These are phyloP conservation scores for Adela reaumurella DNA, from an alignment of 2,888 invertebrate species.

Conservation along the genomic window DNA sequence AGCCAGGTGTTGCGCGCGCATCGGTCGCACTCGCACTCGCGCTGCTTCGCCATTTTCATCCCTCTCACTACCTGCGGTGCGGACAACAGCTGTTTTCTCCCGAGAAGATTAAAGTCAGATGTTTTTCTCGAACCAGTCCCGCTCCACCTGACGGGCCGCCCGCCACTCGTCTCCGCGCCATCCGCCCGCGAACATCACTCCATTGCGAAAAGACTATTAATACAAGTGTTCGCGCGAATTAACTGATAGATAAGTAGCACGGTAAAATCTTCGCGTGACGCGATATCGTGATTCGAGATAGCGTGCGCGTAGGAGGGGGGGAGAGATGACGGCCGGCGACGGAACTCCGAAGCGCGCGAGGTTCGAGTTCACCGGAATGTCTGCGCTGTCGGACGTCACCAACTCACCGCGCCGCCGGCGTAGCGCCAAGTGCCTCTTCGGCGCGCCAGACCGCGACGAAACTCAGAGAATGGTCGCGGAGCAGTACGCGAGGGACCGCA, in stretches of 20 bases:
- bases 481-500: conserved; percentile 54
- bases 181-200: neutral
- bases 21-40: conserved; percentile 28
- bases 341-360: conserved; percentile 47
- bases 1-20: conserved; percentile 43
- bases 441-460: conserved; percentile 56
- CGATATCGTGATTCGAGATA: too few species aligned
- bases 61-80: conserved; percentile 36
- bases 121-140: conserved; percentile 47
- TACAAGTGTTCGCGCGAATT: neutral
- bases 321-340: conserved; percentile 40
- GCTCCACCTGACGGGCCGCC: conserved; percentile 36
- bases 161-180: neutral
- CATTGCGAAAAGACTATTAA: neutral
- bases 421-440: conserved; percentile 59
- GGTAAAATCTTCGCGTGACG: too few species aligned
- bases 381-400: conserved; percentile 28
- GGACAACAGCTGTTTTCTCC: conserved; percentile 52
- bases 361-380: conserved; percentile 29
- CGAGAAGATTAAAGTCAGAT: conserved; percentile 52
- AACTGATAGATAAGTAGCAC: neutral
- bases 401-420: conserved; percentile 41
- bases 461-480: conserved; percentile 57
- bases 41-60: conserved; percentile 22
- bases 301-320: too few species aligned